phyloP scores from a whole-genome alignment of 2,888 invertebrate genomes.

The Chirona hameri region DNA sequence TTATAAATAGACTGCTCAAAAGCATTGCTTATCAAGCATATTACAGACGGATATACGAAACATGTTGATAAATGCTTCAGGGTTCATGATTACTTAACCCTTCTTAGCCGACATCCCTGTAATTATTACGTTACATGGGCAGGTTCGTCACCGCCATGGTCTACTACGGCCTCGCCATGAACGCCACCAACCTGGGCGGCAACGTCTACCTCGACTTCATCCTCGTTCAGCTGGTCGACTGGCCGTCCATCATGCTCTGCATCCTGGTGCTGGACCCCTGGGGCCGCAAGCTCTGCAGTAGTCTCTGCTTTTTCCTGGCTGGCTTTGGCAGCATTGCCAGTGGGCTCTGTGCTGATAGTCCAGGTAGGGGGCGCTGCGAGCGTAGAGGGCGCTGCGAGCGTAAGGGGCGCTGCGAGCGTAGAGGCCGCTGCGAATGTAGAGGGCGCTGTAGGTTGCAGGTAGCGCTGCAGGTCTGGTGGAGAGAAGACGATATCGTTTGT shows the following conservation, averaged over 20 bases:
- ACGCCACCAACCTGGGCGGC: conserved; percentile 30
- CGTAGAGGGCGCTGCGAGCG: too few species aligned
- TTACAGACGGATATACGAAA: too few species aligned
- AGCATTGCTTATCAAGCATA: too few species aligned
- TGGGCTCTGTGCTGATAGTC: background rate
- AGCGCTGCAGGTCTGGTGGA: too few species aligned
- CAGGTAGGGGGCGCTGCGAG: background rate
- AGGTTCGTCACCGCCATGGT: conserved; percentile 34
- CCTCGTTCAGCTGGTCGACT: conserved; percentile 40
- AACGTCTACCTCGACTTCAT: conserved; percentile 34
- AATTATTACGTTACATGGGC: background rate
- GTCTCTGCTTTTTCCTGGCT: background rate
- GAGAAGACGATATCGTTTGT: too few species aligned
- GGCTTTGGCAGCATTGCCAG: background rate
- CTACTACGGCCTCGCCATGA: conserved; percentile 34
- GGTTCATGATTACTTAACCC: too few species aligned
- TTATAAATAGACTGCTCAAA: too few species aligned
- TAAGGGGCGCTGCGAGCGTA: too few species aligned
- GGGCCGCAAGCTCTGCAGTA: conserved; percentile 59
- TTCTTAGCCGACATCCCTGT: too few species aligned
- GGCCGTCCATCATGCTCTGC: conserved; percentile 60
- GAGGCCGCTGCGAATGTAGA: too few species aligned
- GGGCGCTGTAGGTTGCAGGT: too few species aligned
- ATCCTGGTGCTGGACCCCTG: conserved; percentile 62
- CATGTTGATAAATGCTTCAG: too few species aligned